Base-by-base conservation (phyloP, 2,113 vertebrate species). In the Chascanopsetta lugubris region DNA sequence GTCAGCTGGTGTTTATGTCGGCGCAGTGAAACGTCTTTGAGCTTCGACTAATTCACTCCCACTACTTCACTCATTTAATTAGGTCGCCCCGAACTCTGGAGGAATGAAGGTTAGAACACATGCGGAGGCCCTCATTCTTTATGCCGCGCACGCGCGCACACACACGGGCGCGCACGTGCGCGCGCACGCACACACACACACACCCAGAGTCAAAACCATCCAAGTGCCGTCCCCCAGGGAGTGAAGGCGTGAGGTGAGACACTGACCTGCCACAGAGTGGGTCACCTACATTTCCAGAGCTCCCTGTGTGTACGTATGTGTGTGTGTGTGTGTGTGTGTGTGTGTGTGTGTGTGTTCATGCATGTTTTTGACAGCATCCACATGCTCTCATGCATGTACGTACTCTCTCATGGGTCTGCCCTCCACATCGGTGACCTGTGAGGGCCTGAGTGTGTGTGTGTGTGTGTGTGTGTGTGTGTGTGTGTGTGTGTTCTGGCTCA, bases 61-160 rank as follows among this genome's bases (percentile, higher is more conserved):
- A 79, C 71, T 65, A 77, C 73, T 56, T 75, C 60, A 8, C 81
- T 86, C 82, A 87, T 87, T 83, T 77, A 86, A 86, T 87, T 84
- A 88, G 85, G 78, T 84, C 83, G 82, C 64, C 27, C 22, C 6
- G 62, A 65, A 68, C 81, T 76, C 77, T 50, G 71, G 73, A 82
- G 83, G 73, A 73, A 82, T 71, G 77, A 72, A 66, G 75, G 82
- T 79, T 79, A 70, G 72, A 79, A 83, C 43, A 75, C 78, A 73
- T 57, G 80, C 74, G 45, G 61, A 48, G 77, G 62, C 73, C 68
- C 69, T 72, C 68, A 45, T 69, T 77, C 67, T 61, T 60, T 38
- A 17, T 48, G 58, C 61, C 57, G 57, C 36, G 61, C 72, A 70
- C 53, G 62, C 20, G 2, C 47, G 50, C 27, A 24, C 53, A 68